Conservation (phyloP, 1,140 invertebrate genomes). For the Dryas iulia region DNA sequence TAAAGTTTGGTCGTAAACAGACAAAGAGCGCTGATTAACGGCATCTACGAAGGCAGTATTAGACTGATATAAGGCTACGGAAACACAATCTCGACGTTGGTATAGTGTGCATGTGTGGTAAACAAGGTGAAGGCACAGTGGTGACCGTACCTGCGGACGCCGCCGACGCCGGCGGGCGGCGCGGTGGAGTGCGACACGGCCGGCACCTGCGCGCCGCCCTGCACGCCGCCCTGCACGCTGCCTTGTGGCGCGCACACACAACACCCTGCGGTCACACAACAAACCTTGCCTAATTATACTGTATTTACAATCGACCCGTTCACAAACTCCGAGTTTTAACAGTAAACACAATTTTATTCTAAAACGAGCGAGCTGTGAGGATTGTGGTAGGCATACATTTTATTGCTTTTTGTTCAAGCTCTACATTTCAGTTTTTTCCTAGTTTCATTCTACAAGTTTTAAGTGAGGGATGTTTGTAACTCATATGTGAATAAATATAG, state of each 20-base stretch:
- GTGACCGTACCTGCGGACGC: conserved; percentile 64
- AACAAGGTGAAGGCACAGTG: conserved; percentile 1
- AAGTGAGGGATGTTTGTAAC: not conserved
- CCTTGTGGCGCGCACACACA: conserved; percentile 75
- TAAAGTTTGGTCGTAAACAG: conserved; percentile 8
- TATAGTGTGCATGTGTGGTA: conserved; percentile 4
- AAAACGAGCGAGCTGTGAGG: not conserved
- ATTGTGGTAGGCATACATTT: conserved; percentile 1
- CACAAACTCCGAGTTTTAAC: not conserved
- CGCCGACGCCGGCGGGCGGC: conserved; percentile 70
- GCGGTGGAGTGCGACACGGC: conserved; percentile 73
- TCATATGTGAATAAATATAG: not conserved
- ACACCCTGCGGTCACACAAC: conserved; percentile 57
- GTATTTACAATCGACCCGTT: not conserved
- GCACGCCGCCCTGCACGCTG: conserved; percentile 65
- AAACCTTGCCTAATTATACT: not conserved
- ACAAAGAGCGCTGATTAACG: not conserved
- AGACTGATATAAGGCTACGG: conserved; percentile 1
- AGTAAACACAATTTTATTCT: not conserved
- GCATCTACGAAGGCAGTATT: not conserved
- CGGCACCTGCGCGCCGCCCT: conserved; percentile 62
- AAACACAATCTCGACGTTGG: conserved; percentile 13
- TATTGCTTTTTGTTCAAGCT: conserved; percentile 1
- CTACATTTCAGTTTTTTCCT: not conserved
- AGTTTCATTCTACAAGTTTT: not conserved